These are phyloP conservation scores for Toxonevra muliebris DNA, from an alignment of 2,888 invertebrate species.

Conservation along the genomic window DNA sequence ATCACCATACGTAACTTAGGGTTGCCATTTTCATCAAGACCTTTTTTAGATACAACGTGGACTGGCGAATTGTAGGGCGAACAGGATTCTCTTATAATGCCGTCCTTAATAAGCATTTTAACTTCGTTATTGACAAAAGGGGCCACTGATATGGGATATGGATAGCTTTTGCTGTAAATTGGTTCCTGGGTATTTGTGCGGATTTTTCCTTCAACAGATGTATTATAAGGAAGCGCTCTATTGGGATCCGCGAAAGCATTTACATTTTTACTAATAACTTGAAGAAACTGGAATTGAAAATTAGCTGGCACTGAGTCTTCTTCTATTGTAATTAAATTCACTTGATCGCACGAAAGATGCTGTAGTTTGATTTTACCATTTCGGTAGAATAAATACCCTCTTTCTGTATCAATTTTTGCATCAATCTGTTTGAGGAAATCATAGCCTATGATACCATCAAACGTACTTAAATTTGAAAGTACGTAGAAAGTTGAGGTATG, in stretches of 20 bases:
- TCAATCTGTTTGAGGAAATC: conserved; percentile 19
- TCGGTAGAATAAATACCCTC: not conserved
- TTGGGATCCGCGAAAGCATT: no score
- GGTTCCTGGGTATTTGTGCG: not conserved
- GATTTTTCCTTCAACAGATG: not conserved
- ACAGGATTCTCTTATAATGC: no score
- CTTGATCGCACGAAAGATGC: not conserved
- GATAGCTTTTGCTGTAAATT: not conserved
- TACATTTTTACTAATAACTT: no score
- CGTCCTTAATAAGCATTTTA: no score
- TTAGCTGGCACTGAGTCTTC: not conserved
- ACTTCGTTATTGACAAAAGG: no score
- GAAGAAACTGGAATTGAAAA: no score
- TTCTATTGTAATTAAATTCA: conserved; percentile 16
- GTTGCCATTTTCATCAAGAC: not conserved
- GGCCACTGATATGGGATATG: not conserved
- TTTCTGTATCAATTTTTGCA: not conserved
- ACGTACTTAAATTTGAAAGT: conserved; percentile 18
- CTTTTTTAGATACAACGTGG: not conserved
- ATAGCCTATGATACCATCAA: conserved; percentile 28
- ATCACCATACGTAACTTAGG: conserved; percentile 5
- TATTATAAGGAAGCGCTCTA: not conserved
- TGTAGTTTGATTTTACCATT: conserved; percentile 10
- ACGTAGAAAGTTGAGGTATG: conserved; percentile 24
- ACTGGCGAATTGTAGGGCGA: not conserved